Percentiles rank a stretch among this genome's conserved stretches.
phyloP scores from a whole-genome alignment of 1,140 invertebrate genomes.

The Chrysomallon squamiferum region DNA sequence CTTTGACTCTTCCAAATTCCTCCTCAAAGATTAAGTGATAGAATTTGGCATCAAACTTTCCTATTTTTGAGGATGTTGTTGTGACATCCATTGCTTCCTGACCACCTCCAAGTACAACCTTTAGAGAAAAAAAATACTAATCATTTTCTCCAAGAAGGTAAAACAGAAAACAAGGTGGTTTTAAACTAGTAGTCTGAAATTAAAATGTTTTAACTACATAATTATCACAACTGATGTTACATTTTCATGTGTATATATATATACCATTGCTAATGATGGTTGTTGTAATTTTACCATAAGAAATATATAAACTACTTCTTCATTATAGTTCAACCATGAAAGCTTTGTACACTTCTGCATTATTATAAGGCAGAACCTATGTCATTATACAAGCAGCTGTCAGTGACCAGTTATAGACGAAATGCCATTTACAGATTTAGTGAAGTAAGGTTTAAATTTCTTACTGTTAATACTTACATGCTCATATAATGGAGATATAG shows the following conservation, averaged over 20 bases:
- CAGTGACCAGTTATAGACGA: no score
- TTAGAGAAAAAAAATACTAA: slow-evolving; percentile 22
- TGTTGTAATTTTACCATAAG: no score
- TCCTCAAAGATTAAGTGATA: slow-evolving; percentile 99
- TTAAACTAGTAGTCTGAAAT: neutral
- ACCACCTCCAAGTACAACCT: slow-evolving; percentile 93
- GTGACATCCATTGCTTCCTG: slow-evolving; percentile 99
- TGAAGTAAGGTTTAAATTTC: no score
- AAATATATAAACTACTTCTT: no score
- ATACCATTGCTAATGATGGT: no score
- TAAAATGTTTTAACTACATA: neutral
- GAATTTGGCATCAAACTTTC: slow-evolving; percentile 98
- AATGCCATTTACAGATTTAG: no score
- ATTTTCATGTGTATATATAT: no score
- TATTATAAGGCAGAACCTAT: no score
- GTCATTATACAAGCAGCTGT: no score
- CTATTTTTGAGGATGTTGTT: slow-evolving; percentile 91
- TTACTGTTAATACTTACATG: slow-evolving; percentile 83
- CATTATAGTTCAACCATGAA: no score
- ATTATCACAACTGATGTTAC: neutral
- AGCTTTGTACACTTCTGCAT: no score
- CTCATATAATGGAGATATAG: slow-evolving; percentile 91
- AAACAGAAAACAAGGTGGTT: neutral
- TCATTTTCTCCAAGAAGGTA: neutral
- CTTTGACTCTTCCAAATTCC: slow-evolving; percentile 97